Base-by-base conservation (phyloP, 1,140 invertebrate species). In the Yoshiicerus persimilis region DNA sequence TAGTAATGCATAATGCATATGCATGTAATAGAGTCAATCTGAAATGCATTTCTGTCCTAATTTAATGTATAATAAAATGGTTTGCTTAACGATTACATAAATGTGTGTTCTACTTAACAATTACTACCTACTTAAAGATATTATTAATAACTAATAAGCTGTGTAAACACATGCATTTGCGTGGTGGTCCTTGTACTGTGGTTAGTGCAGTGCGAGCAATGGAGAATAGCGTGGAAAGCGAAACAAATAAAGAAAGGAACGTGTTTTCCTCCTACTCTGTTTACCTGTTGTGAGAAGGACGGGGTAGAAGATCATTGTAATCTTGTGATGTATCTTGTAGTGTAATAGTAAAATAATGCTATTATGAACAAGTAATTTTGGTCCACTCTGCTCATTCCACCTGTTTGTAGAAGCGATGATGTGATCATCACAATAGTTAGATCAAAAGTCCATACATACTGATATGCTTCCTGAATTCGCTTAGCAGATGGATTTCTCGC, bases 341-440 rank as follows among this genome's bases (percentile, higher is more conserved):
- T 38, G 34, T 80, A 80, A 80, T 80, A 38, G 75, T 80, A 32
- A 23, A 80, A 80, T 80, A 80, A 80, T 80, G 34, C 36, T 36
- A 77, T n/a, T 36, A 32, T 9, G 75, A 38, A 34, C 75, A 80
- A 34, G 70, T 77, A 9, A 77, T 77, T 80, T 80, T 80, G 38
- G 75, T 38, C 5, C 20, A 39, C 20, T 56, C 1, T 4, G 13
- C 75, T 80, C 75, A 80, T 32, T 0, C 32, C 34, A n/a, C 32
- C 38, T 38, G 75, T 38, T 80, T 80, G 23, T 23, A 80, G 66
- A 11, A 2, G 38, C 4, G 75, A 36, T 80, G 75, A 80, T 38
- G 75, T 32, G 75, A n/a, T 80, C 75, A 80, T 80, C 75, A 80
- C 36, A 80, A 80, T 80, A 10, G 75, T 80, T 36, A 80, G 34